These are phyloP conservation scores for Gallinago media DNA, from an alignment of 2,113 vertebrate species.

Conservation along the genomic window DNA sequence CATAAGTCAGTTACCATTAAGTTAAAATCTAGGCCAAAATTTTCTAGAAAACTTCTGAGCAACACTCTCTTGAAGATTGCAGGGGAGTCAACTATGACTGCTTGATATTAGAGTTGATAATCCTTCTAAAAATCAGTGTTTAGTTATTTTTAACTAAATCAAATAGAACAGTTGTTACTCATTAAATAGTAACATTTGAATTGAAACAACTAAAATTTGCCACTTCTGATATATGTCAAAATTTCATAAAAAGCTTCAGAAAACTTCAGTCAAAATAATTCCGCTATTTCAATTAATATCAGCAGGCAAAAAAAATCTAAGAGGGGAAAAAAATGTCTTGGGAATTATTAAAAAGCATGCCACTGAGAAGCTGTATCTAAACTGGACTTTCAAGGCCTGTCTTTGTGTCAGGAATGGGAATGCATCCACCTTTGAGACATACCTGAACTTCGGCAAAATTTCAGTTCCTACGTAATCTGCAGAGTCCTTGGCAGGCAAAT, in stretches of 20 bases:
- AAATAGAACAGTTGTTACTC: not conserved
- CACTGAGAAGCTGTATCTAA: not conserved
- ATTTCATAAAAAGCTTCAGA: not conserved
- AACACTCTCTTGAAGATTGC: not conserved
- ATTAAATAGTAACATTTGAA: not conserved
- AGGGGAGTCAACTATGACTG: not conserved
- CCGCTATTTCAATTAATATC: not conserved
- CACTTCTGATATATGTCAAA: not conserved
- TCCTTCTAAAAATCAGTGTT: not conserved
- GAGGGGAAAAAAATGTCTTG: not conserved
- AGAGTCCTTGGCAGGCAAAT: not conserved
- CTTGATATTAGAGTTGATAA: not conserved
- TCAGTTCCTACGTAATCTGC: not conserved
- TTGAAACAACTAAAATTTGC: not conserved
- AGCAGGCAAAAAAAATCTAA: not conserved
- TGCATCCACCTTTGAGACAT: not conserved
- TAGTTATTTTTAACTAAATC: not conserved
- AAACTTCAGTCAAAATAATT: not conserved
- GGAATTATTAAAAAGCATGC: not conserved
- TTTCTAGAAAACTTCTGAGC: not conserved
- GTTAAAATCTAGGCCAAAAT: conserved; percentile 29
- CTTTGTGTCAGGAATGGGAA: not conserved
- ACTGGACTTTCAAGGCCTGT: not conserved
- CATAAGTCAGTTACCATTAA: not conserved
- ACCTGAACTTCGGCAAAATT: not conserved